A percentile compares a stretch with the other conserved stretches of the same genome.
Evolutionary conservation across 1,140 invertebrate species (phyloP).

Genomic region (Telenomus remus): DNA sequence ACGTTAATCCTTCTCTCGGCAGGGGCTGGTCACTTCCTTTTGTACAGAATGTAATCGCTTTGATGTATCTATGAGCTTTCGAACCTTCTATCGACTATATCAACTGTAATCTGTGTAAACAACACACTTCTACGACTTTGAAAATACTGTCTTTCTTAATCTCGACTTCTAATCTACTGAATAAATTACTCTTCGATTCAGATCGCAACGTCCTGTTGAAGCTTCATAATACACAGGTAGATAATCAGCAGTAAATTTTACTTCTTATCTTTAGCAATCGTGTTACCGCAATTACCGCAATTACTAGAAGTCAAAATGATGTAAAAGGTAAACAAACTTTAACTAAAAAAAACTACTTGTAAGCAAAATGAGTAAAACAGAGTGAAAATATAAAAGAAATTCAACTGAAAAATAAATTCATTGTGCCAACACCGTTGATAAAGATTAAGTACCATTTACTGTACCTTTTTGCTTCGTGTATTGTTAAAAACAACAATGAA

Average conservation of each 20-base stretch:
- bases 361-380: too few relatives aligned
- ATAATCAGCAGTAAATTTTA: too few relatives aligned
- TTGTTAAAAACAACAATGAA: too few relatives aligned
- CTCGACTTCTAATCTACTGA: slow-evolving; percentile 28
- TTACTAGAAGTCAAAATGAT: background rate
- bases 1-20: slow-evolving; percentile 22
- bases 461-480: too few relatives aligned
- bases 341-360: too few relatives aligned
- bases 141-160: slow-evolving; percentile 31
- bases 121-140: slow-evolving; percentile 36
- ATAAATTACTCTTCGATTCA: slow-evolving; percentile 22
- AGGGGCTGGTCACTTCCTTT: slow-evolving; percentile 53
- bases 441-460: too few relatives aligned
- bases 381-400: too few relatives aligned
- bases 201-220: slow-evolving; percentile 25
- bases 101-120: slow-evolving; percentile 37
- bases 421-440: too few relatives aligned
- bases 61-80: slow-evolving; percentile 55
- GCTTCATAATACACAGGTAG: too few relatives aligned
- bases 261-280: too few relatives aligned
- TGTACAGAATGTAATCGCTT: slow-evolving; percentile 21
- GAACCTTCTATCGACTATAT: slow-evolving; percentile 47
- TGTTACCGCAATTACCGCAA: slow-evolving; percentile 7
- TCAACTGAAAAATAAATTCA: too few relatives aligned
- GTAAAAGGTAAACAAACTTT: too few relatives aligned